These are phyloP conservation scores for Drosophila elegans DNA, from an alignment of 1,140 invertebrate species.

Conservation along the genomic window DNA sequence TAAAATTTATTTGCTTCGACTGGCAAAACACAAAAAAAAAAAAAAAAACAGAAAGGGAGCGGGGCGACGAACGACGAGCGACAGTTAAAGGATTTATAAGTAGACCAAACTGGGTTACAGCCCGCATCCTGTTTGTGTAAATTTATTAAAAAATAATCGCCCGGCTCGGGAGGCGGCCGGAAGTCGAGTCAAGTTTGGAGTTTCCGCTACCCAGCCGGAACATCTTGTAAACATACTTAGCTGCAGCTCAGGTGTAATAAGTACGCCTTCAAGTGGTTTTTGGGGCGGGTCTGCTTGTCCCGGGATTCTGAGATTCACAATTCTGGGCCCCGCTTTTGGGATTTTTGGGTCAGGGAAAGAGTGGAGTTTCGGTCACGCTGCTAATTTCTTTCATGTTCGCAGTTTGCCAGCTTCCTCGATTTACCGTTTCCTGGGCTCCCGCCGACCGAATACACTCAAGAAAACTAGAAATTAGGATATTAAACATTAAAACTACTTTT, in stretches of 20 bases:
- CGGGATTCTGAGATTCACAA: neutral
- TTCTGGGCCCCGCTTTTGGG: slow-evolving; percentile 5
- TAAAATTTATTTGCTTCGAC: slow-evolving; percentile 84
- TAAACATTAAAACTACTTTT: too few species aligned
- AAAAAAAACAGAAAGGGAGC: neutral
- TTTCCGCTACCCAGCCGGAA: slow-evolving; percentile 54
- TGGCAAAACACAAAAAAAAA: slow-evolving; percentile 25
- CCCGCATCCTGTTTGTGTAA: slow-evolving; percentile 39
- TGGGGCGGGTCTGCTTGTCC: slow-evolving; percentile 13
- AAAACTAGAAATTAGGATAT: neutral
- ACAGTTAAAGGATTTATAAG: slow-evolving; percentile 84
- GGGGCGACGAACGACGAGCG: slow-evolving; percentile 64
- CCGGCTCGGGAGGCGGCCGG: slow-evolving; percentile 9
- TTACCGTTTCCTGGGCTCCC: slow-evolving; percentile 24
- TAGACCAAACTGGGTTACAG: slow-evolving; percentile 37
- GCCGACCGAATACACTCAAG: slow-evolving; percentile 15
- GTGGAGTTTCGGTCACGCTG: slow-evolving; percentile 64
- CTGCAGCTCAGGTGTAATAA: slow-evolving; percentile 82
- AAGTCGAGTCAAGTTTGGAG: slow-evolving; percentile 28
- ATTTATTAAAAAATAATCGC: slow-evolving; percentile 76
- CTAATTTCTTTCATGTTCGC: slow-evolving; percentile 79
- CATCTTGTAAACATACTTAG: slow-evolving; percentile 83
- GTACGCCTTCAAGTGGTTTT: slow-evolving; percentile 70
- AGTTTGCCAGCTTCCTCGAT: slow-evolving; percentile 20
- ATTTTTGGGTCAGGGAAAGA: slow-evolving; percentile 11